phyloP scores from a whole-genome alignment of 2,888 invertebrate species.

The Ophioninae sp. region DNA sequence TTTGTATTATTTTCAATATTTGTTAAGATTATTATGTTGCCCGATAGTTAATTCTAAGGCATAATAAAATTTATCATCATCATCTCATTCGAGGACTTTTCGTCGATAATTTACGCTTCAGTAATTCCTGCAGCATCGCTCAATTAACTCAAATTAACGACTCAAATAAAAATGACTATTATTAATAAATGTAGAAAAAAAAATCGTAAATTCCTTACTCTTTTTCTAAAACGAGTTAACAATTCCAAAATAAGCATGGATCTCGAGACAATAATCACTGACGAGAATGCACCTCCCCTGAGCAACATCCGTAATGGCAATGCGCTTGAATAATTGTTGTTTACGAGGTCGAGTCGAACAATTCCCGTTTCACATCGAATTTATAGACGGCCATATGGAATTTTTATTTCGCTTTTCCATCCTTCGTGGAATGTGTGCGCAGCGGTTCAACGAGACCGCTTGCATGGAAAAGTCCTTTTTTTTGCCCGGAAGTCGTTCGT shows the following conservation, averaged over 20 bases:
- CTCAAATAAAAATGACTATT: no score
- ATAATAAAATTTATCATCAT: no score
- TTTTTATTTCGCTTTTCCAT: conserved; percentile 25
- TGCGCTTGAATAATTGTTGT: conserved; percentile 19
- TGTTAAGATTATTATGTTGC: no score
- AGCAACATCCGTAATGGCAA: conserved; percentile 5
- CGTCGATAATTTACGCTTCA: conserved; percentile 79
- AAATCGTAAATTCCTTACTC: no score
- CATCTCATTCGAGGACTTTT: conserved; percentile 25
- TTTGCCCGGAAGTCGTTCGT: conserved; percentile 62
- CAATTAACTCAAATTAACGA: conserved; percentile 79
- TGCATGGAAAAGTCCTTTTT: conserved; percentile 36
- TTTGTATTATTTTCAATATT: no score
- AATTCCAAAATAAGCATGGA: conserved; percentile 1
- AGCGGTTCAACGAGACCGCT: conserved; percentile 12
- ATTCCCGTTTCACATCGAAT: conserved; percentile 26
- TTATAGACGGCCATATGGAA: conserved; percentile 23
- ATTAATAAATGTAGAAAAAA: no score
- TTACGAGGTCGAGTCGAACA: conserved; percentile 39
- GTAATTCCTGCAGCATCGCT: conserved; percentile 74
- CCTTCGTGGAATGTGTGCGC: conserved; percentile 13
- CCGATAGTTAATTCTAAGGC: no score
- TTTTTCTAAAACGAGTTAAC: background rate
- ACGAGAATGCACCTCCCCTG: conserved; percentile 26
- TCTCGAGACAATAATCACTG: conserved; percentile 4